These are phyloP conservation scores for Callionymus lyra DNA, from an alignment of 2,113 vertebrate genomes.

Conservation along the genomic window DNA sequence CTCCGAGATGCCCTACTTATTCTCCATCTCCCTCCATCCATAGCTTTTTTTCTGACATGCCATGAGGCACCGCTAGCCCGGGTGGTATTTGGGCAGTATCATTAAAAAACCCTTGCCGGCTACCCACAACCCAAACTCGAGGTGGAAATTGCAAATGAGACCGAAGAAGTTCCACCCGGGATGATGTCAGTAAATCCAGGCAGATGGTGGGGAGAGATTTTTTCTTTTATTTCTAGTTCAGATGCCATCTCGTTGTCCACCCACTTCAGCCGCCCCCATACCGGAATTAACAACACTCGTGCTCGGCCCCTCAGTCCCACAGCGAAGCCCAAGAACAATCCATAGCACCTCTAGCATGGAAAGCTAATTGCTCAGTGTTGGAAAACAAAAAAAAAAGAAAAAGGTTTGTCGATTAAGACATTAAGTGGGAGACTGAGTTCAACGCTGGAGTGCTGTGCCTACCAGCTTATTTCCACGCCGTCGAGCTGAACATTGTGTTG, in stretches of 20 bases:
- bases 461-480: conserved; percentile 34
- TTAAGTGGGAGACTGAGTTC: conserved; percentile 49
- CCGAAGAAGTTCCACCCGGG: conserved; percentile 7
- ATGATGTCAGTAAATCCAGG: conserved; percentile 21
- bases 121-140: conserved; percentile 21
- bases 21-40: conserved; percentile 12
- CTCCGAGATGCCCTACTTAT: conserved; percentile 24
- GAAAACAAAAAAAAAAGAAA: conserved; percentile 20
- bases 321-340: conserved; percentile 42
- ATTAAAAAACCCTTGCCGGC: conserved; percentile 32
- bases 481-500: conserved; percentile 11
- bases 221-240: conserved; percentile 24
- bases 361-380: conserved; percentile 47
- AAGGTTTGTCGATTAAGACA: conserved; percentile 52
- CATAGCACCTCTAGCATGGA: conserved; percentile 45
- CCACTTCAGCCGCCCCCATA: conserved; percentile 38
- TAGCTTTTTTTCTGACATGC: conserved; percentile 4
- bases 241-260: conserved; percentile 31
- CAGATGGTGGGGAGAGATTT: conserved; percentile 18
- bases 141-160: conserved; percentile 38
- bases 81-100: conserved; percentile 25
- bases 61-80: conserved; percentile 8
- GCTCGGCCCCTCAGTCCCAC: conserved; percentile 28
- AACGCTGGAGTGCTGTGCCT: conserved; percentile 35
- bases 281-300: conserved; percentile 48